Base-by-base conservation (phyloP, 2,888 invertebrate species). In the Rotaria sp. region DNA sequence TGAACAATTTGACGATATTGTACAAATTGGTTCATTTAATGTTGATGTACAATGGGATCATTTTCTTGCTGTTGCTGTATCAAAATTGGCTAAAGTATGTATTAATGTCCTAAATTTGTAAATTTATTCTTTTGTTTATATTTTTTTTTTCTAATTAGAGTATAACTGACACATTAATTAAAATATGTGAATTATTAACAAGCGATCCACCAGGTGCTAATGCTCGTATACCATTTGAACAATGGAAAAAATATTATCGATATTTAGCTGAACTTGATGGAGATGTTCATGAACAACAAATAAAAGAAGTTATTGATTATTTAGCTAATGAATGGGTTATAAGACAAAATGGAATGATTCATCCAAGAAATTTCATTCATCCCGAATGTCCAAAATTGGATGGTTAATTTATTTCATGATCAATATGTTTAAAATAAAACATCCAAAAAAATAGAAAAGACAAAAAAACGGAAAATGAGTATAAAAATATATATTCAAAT, bases 151-250 rank as follows among this genome's bases (percentile, higher is more conserved):
- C 26, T 84, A 88, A 88, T 55, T 93, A 94, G 94, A 94, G 93
- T 89, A 92, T 95, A 30, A 94, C 94, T 5, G 94, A 94, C 89
- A 94, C 95, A 0, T 94, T 95, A 94, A 93, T 94, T 84, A 92
- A 94, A 88, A 92, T 95, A 38, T 96, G 95, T 90, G 95, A 95
- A 90, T 93, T 95, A 0, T 92, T 95, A 85, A 95, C 95, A 0
- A 94, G 94, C 88, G 95, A 95, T 89, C 94, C 95, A 0, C 95
- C 95, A 87, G 95, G 95, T 1, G 95, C 95, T 0, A 94, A 94
- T 0, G 94, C 95, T 0, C 94, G 94, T 88, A 94, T 96, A 75
- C 93, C 94, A 8, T 91, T 90, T 88, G 89, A 89, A 55, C 88
- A 90, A 26, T 91, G 91, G 88, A 90, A 90, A 88, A 90, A 90